Evolutionary conservation across 2,113 vertebrate species (phyloP), one percentile per base, ranked within the genome.

Genomic region (Pterophyllum scalare): DNA sequence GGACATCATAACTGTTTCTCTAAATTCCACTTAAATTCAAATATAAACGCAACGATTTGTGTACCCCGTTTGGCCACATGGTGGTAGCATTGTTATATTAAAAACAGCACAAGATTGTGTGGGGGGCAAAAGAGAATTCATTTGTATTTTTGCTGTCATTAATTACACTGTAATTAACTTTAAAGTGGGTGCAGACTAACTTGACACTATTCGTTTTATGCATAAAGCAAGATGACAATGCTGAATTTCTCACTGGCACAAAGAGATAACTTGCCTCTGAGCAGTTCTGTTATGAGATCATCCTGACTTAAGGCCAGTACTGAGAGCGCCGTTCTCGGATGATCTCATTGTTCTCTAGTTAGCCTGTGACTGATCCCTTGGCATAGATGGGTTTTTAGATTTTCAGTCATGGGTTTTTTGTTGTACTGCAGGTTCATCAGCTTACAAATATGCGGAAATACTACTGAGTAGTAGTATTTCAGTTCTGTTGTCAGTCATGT

Each of bases 271-370:
- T 61, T 64, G 84, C 80, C 62, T 83, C n/a, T 3, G 84, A 89
- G 83, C 84, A 19, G 65, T 80, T 87, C 79, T 38, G 67, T 78
- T 70, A 88, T 94, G 93, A 94, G 90, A 72, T 94, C 93, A 94
- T 91, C 60, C 86, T 88, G 87, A 90, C 78, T 88, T 35, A 0
- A 84, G 87, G 88, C 93, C 93, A 93, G 85, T 46, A 38, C 78
- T 87, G 79, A 28, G 82, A 85, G 83, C 82, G 84, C 83, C 79
- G 88, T 81, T 92, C 89, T 91, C 86, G 88, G 81, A 88, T 93
- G 93, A 92, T 86, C 88, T 91, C 91, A 92, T 89, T 90, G 89
- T 88, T 92, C 86, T 93, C 67, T 58, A 67, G 82, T 90, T 83
- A 80, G 82, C 82, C 84, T 87, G 87, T 86, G 87, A 92, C 88